A percentile compares a stretch with the other conserved stretches of the same genome.
phyloP scores from a whole-genome alignment of 1,140 invertebrate genomes.

The Steinernema feltiae region DNA sequence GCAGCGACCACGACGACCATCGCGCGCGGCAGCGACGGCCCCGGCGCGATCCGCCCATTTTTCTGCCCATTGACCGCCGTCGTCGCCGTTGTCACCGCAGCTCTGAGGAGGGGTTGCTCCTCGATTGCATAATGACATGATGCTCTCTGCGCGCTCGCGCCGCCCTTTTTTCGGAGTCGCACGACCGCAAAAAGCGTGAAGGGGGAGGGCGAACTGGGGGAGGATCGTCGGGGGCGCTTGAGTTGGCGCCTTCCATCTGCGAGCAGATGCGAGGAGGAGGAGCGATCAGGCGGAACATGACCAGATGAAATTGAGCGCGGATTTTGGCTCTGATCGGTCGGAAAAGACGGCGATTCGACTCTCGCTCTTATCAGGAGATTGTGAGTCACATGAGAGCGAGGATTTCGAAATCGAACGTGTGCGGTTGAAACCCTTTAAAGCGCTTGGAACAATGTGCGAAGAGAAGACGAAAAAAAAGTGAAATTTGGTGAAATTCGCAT shows the following conservation, averaged over 20 bases:
- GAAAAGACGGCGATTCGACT: too few species aligned
- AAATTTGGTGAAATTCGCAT: not conserved
- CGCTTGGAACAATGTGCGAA: not conserved
- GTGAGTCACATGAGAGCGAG: too few species aligned
- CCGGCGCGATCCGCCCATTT: not conserved
- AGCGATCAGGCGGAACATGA: not conserved
- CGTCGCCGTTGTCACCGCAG: too few species aligned
- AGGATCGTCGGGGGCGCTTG: not conserved
- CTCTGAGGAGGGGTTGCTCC: not conserved
- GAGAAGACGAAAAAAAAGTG: not conserved
- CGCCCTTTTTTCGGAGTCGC: not conserved
- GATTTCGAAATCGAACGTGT: too few species aligned
- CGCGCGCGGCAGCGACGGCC: too few species aligned
- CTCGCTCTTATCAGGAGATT: too few species aligned
- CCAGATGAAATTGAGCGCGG: not conserved
- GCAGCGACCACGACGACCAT: too few species aligned
- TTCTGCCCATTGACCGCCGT: not conserved
- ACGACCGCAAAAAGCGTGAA: slow-evolving; percentile 13
- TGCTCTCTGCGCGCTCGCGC: not conserved
- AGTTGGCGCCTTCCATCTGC: not conserved
- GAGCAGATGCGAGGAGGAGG: not conserved
- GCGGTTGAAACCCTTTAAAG: too few species aligned
- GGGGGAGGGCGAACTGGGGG: not conserved
- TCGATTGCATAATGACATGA: slow-evolving; percentile 5
- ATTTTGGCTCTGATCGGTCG: too few species aligned